Conservation (phyloP, 2,797 vertebrate species). For the Perodicticus potto region DNA sequence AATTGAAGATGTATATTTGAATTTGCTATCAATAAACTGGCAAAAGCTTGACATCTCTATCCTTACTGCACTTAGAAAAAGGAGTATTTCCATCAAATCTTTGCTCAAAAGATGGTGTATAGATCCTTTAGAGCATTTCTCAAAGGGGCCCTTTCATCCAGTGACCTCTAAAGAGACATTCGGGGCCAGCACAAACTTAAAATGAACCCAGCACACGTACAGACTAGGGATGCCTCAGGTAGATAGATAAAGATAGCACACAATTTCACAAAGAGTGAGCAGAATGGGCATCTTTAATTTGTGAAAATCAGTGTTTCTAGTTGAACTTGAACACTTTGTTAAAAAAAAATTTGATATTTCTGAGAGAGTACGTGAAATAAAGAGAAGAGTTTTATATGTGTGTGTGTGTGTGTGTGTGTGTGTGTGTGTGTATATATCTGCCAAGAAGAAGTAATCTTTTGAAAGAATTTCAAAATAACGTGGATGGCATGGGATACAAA, state of each 20-base stretch:
- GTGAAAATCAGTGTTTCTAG: conserved; percentile 62
- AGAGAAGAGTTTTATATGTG: not conserved
- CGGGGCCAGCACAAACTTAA: conserved; percentile 22
- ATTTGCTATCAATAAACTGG: not conserved
- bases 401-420: no score
- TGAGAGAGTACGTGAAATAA: conserved; percentile 38
- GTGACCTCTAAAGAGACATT: conserved; percentile 58
- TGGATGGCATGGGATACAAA: conserved; percentile 32
- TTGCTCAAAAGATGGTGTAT: conserved; percentile 58
- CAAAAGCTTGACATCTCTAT: conserved; percentile 40
- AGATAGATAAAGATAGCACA: not conserved
- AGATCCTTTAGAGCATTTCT: conserved; percentile 49
- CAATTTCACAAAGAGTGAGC: conserved; percentile 27
- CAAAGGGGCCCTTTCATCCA: conserved; percentile 65
- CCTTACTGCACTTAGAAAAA: conserved; percentile 21
- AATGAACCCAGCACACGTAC: conserved; percentile 24
- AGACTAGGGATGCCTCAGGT: not conserved
- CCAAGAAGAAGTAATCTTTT: conserved; percentile 32
- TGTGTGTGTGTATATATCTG: no score
- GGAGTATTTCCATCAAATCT: conserved; percentile 23
- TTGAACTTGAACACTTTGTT: conserved; percentile 52
- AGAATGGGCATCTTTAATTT: conserved; percentile 28
- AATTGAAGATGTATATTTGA: not conserved
- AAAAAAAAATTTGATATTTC: conserved; percentile 59
- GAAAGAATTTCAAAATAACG: conserved; percentile 64